Base-by-base conservation (phyloP, 2,888 invertebrate species). In the Drosophila macrospina region DNA sequence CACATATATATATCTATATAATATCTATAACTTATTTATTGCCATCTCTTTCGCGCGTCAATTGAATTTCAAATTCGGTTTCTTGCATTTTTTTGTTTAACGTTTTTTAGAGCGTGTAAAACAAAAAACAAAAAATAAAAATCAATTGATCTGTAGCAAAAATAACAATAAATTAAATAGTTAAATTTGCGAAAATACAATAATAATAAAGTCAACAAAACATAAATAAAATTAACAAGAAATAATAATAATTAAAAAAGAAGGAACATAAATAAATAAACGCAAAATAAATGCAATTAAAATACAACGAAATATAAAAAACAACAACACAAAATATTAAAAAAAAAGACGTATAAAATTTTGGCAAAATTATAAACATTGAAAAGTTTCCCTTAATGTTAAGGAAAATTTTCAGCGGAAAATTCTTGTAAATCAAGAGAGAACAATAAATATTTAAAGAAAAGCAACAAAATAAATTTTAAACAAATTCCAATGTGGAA, bases 71-170 rank as follows among this genome's bases (percentile, higher is more conserved):
- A 59, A 39, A 47, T 59, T 39, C 39, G 15, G 30, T 28, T 10
- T 44, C 24, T 24, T 55, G 3, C 30, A 59, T 45, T 61, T 42
- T 48, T 48, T 69, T 69, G 52, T 62, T 69, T 44, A 44, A 52
- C 57, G 36, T 42, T 69, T 60, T 74, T 65, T 45, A 20, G 55
- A 66, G 60, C 75, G 70, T 66, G 59, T 63, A 66, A 44, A 47
- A 11, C 45, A 10, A 48, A 11, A 32, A 45, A 36, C 36, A 51
- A 34, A 4, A 34, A 39, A 16, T 45, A 16, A 52, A 59, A 41
- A 42, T 45, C 57, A 34, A 59, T 63, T 34, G 26, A 42, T 42
- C 41, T 16, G 55, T 63, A 16, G 32, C n/a, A 13, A 26, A 13
- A 62, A 55, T 24, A 36, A 36, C 44, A 45, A 37, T n/a, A 47